Base-by-base conservation (phyloP, 2,113 vertebrate species). In the Clarias macrocephalus region DNA sequence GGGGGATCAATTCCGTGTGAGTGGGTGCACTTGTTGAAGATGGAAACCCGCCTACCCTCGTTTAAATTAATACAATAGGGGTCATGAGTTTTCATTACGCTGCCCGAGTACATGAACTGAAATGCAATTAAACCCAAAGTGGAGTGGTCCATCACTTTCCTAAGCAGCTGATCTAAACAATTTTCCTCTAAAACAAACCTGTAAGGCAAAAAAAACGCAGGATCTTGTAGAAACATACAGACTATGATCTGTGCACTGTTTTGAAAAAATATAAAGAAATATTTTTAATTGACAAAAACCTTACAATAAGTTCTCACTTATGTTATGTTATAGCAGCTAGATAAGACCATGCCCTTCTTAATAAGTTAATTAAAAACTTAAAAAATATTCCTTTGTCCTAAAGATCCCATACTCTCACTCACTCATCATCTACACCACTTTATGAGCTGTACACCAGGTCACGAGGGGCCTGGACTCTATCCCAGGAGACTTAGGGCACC, bases 1-100 rank as follows among this genome's bases (percentile, higher is more conserved):
- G 83, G 52, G 79, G 62, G 59, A 87, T 87, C 83, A 77, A 76
- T 52, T 85, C 73, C n/a, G 70, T 23, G 57, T 68, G 79, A 89
- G 68, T 70, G 83, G 84, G 83, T 89, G 86, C 33, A 54, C 52
- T 30, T 57, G 84, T 30, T 15, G 75, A 63, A 80, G 60, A 66
- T 9, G 5, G 60, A 66, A 66, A 30, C 85, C 37, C 16, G 59
- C 30, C n/a, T 48, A 37, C 28, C 28, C 85, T 56, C n/a, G 6
- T 33, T 37, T 15, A 30, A 57, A 66, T 65, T 68, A 73, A 62
- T 59, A 85, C 57, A 37, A 85, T 62, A 84, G 33, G 59, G 33
- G 56, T 75, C 6, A 15, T 25, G 84, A 23, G 76, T 68, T 86
- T 79, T 68, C 85, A 80, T 65, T 28, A 57, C 9, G 28, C 62